phyloP scores from a whole-genome alignment of 2,113 vertebrate species.

The Anhinga rufa region DNA sequence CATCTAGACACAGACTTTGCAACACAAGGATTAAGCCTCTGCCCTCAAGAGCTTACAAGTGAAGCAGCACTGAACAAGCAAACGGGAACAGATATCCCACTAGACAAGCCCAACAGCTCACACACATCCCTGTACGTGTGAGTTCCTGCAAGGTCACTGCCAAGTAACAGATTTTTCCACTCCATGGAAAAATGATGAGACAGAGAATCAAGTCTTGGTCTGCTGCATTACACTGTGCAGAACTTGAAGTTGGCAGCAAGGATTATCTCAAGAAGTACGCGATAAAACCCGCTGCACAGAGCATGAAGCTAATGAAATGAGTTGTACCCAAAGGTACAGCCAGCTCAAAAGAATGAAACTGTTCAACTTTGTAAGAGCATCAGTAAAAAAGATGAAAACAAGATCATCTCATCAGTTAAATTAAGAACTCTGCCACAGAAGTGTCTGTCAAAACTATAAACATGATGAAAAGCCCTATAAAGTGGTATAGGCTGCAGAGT shows the following conservation, averaged over 20 bases:
- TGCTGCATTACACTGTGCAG: neutral
- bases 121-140: neutral
- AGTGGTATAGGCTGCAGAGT: neutral
- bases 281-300: neutral
- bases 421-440: conserved; percentile 11
- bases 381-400: neutral
- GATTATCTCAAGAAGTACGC: neutral
- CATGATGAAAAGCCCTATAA: conserved; percentile 2
- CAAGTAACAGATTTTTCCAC: neutral
- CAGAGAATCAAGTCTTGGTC: neutral
- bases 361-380: neutral
- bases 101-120: neutral
- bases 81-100: neutral
- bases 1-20: neutral
- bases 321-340: neutral
- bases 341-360: neutral
- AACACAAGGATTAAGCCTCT: neutral
- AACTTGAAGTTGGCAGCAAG: neutral
- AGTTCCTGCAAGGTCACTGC: neutral
- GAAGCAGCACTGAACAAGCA: neutral
- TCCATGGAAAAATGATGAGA: neutral
- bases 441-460: conserved; percentile 12
- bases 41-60: neutral
- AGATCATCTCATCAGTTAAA: neutral
- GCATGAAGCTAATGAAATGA: neutral